phyloP scores from a whole-genome alignment of 2,888 invertebrate genomes.

The Stenodema calcarata region DNA sequence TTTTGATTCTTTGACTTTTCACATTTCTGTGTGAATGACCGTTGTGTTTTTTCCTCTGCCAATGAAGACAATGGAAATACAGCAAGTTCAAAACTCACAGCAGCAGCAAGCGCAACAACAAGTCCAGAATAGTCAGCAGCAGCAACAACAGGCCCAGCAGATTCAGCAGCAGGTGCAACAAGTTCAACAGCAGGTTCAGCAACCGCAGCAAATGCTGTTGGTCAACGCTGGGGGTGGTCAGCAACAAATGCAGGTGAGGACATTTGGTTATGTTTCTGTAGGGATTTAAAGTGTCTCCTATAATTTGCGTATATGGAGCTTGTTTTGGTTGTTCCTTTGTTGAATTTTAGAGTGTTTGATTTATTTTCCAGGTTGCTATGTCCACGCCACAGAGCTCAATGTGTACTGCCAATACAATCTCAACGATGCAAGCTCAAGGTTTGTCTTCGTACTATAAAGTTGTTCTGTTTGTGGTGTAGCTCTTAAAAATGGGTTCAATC shows the following conservation, averaged over 20 bases:
- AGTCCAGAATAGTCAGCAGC: conserved; percentile 54
- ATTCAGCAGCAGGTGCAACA: conserved; percentile 58
- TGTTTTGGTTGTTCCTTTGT: neutral
- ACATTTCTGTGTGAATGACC: neutral
- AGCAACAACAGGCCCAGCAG: conserved; percentile 26
- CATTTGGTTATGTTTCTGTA: too few relatives aligned
- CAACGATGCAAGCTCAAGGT: conserved; percentile 55
- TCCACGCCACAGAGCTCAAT: conserved; percentile 52
- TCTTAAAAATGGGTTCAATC: too few relatives aligned
- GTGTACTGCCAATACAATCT: conserved; percentile 54
- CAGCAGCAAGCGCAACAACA: conserved; percentile 54
- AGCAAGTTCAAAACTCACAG: neutral
- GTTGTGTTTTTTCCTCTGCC: neutral
- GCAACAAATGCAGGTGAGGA: conserved; percentile 55
- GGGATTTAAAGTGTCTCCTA: too few relatives aligned
- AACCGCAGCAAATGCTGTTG: conserved; percentile 52
- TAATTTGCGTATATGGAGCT: neutral
- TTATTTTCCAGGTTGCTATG: conserved; percentile 44
- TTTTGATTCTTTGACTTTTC: too few relatives aligned
- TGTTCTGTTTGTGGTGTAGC: too few relatives aligned
- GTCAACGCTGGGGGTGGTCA: conserved; percentile 55
- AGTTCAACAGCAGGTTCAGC: conserved; percentile 57
- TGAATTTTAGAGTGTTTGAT: neutral
- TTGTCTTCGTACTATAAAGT: neutral
- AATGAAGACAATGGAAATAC: conserved; percentile 33